phyloP scores from a whole-genome alignment of 2,113 vertebrate species.

The Calidris pugnax region DNA sequence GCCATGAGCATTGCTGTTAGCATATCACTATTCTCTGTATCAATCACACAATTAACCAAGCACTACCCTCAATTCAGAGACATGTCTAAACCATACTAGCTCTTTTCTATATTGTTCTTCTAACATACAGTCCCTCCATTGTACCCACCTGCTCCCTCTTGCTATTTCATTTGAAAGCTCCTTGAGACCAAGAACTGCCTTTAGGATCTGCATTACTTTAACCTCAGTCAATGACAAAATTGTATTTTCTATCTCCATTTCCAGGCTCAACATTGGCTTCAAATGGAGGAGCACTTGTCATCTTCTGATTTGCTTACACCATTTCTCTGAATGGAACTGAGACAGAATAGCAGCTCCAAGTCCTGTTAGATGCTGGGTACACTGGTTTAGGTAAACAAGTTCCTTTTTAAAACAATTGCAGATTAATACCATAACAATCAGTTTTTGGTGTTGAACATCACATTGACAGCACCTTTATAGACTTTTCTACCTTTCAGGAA shows the following conservation, averaged over 20 bases:
- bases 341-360: neutral
- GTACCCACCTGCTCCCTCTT: neutral
- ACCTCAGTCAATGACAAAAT: neutral
- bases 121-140: neutral
- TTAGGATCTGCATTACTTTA: neutral
- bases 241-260: neutral
- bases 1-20: neutral
- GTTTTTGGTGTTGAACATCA: neutral
- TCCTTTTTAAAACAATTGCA: neutral
- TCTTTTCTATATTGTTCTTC: neutral
- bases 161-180: neutral
- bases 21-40: neutral
- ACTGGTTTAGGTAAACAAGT: neutral
- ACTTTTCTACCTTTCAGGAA: neutral
- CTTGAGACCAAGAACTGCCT: neutral
- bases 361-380: neutral
- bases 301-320: neutral
- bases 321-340: neutral
- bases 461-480: neutral
- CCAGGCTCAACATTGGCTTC: neutral
- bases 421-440: neutral
- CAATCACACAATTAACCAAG: neutral
- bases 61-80: neutral
- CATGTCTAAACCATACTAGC: neutral
- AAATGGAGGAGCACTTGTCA: neutral